Evolutionary conservation across 2,113 vertebrate species (phyloP), one percentile per base, ranked within the genome.

Genomic region (Geococcyx californianus): DNA sequence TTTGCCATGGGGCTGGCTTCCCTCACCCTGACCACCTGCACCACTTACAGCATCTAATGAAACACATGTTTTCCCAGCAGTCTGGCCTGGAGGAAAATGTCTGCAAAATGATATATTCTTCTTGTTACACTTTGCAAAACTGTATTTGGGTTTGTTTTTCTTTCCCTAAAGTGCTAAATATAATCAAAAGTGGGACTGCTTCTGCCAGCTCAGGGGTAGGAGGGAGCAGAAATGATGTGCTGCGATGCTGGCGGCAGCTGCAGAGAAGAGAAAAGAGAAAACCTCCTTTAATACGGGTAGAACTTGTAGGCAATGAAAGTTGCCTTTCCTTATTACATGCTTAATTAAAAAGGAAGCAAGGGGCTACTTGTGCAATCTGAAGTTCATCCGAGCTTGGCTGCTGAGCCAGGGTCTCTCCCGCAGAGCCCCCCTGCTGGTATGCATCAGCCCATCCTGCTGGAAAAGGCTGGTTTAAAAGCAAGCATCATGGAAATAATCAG

Each of bases 351-450:
- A 44, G n/a, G 44, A 33, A 54, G 42, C 21, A 18, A 62, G 45
- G 19, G 29, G 54, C 3, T 44, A 4, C 11, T 47, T 6, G 17
- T 2, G 42, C 25, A 44, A 45, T 16, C 31, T 18, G 34, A 6
- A 0, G 26, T 47, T 18, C 45, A 67, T 72, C 38, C 0, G 2
- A 70, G 67, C 51, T 31, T 18, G 16, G 42, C 11, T 11, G 31
- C 54, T 20, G 59, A 67, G 79, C 45, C 0, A 70, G 73, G 47
- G 55, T 63, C 31, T 36, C 38, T 56, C 69, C 66, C 0, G 2
- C 1, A 0, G 36, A 64, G 28, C 44, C 16, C 7, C 29, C 40
- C 20, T 8, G 15, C 13, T 0, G 3, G 40, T 0, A 1, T 7
- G 47, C 1, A 0, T 52, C 63, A 20, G 45, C 38, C 52, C 20